Conservation (phyloP, 2,888 invertebrate genomes). For the Cephus rjabovi region DNA sequence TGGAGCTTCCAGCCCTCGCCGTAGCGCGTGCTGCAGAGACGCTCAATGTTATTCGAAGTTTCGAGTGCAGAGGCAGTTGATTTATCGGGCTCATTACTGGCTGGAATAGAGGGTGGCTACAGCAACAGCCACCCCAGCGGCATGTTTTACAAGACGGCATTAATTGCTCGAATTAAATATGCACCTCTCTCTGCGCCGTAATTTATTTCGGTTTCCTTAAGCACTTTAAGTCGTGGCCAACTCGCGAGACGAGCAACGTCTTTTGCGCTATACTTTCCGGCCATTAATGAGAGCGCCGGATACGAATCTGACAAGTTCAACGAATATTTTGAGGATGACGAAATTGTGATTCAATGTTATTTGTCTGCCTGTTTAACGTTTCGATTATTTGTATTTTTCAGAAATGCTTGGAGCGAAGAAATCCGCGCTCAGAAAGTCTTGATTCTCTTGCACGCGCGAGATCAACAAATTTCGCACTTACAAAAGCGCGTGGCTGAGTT, state of each 20-base stretch:
- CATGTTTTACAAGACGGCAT: slow-evolving; percentile 67
- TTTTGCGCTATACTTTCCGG: not conserved
- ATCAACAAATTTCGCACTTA: slow-evolving; percentile 37
- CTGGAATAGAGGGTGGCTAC: slow-evolving; percentile 45
- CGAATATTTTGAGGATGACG: too few relatives aligned
- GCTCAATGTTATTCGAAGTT: slow-evolving; percentile 62
- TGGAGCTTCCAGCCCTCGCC: not conserved
- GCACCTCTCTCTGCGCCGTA: slow-evolving; percentile 61
- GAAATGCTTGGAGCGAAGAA: slow-evolving; percentile 42
- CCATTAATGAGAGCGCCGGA: not conserved
- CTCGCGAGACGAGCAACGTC: slow-evolving; percentile 9
- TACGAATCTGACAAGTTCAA: not conserved
- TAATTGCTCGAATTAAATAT: slow-evolving; percentile 67
- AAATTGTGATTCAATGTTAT: too few relatives aligned
- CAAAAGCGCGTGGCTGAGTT: slow-evolving; percentile 37
- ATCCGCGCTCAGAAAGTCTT: slow-evolving; percentile 39
- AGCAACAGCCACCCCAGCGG: slow-evolving; percentile 59
- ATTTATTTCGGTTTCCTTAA: slow-evolving; percentile 64
- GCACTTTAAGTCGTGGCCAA: slow-evolving; percentile 57
- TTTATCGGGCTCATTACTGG: slow-evolving; percentile 67
- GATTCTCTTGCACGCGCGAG: slow-evolving; percentile 34
- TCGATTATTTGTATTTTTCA: slow-evolving; percentile 28
- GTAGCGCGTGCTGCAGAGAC: slow-evolving; percentile 40
- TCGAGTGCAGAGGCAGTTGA: slow-evolving; percentile 65
- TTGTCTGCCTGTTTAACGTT: too few relatives aligned